Percentiles rank a stretch among this genome's conserved stretches.
phyloP scores from a whole-genome alignment of 2,888 invertebrate species.

The Ichneumoninae sp. region DNA sequence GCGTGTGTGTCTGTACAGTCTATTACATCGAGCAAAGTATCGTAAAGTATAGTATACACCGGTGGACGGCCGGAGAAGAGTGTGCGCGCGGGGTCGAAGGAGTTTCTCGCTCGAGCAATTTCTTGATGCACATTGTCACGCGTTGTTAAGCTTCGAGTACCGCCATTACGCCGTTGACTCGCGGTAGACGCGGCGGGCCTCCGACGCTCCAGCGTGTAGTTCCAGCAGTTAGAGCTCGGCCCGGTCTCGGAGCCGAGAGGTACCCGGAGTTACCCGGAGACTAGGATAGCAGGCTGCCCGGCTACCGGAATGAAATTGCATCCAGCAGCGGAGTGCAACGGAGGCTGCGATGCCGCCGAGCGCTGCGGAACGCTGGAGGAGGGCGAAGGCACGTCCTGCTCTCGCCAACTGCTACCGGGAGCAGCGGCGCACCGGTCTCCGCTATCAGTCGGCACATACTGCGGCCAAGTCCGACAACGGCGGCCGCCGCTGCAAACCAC shows the following conservation, averaged over 20 bases:
- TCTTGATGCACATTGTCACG: slow-evolving; percentile 82
- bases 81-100: slow-evolving; percentile 63
- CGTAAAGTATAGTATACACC: slow-evolving; percentile 53
- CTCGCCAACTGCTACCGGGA: slow-evolving; percentile 55
- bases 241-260: not conserved
- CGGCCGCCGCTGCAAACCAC: slow-evolving; percentile 42
- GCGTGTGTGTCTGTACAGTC: slow-evolving; percentile 2
- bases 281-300: not conserved
- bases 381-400: slow-evolving; percentile 45
- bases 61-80: slow-evolving; percentile 50
- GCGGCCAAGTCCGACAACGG: not conserved
- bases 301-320: slow-evolving; percentile 10
- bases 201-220: not conserved
- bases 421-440: slow-evolving; percentile 19
- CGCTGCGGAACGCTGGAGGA: slow-evolving; percentile 22
- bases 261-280: not conserved
- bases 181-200: slow-evolving; percentile 27
- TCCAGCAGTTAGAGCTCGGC: slow-evolving; percentile 8
- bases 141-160: slow-evolving; percentile 82
- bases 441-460: slow-evolving; percentile 42
- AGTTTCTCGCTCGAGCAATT: slow-evolving; percentile 78
- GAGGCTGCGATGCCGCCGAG: not conserved
- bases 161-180: slow-evolving; percentile 76
- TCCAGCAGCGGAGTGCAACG: slow-evolving; percentile 13
- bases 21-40: slow-evolving; percentile 59